phyloP scores from a whole-genome alignment of 2,888 invertebrate genomes.

The Callyntrura sp. region DNA sequence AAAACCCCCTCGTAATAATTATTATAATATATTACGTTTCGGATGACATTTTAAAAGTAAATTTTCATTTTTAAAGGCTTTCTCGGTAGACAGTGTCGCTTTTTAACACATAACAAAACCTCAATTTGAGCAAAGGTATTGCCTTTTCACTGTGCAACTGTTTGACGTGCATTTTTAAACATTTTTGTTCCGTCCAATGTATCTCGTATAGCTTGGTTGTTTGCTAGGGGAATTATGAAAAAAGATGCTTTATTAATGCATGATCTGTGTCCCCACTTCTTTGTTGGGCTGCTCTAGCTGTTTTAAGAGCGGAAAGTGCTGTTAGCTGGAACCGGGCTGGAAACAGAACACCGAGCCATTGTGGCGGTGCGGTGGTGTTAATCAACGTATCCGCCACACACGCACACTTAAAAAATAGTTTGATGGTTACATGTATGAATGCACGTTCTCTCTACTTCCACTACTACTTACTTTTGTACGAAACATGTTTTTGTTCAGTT shows the following conservation, averaged over 20 bases:
- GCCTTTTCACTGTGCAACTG: background rate
- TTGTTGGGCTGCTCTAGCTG: slow-evolving; percentile 34
- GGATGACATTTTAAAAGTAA: no score
- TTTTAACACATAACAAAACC: no score
- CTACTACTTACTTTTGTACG: background rate
- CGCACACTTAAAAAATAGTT: no score
- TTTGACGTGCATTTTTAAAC: background rate
- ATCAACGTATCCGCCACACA: slow-evolving; percentile 63
- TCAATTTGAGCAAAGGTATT: background rate
- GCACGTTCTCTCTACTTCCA: background rate
- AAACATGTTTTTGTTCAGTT: slow-evolving; percentile 12
- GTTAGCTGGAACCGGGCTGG: slow-evolving; percentile 43
- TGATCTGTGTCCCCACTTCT: slow-evolving; percentile 72
- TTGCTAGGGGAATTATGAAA: slow-evolving; percentile 41
- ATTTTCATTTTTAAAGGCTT: no score
- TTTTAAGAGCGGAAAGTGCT: slow-evolving; percentile 50
- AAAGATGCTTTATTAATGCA: slow-evolving; percentile 71
- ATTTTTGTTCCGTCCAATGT: slow-evolving; percentile 13
- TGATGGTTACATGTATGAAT: no score
- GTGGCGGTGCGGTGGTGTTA: slow-evolving; percentile 38
- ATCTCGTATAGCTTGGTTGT: slow-evolving; percentile 41
- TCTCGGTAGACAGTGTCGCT: no score
- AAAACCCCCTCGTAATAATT: no score
- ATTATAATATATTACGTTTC: no score
- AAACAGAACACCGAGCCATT: slow-evolving; percentile 27